phyloP scores from a whole-genome alignment of 2,888 invertebrate genomes.

The Schrankia costaestrigalis region DNA sequence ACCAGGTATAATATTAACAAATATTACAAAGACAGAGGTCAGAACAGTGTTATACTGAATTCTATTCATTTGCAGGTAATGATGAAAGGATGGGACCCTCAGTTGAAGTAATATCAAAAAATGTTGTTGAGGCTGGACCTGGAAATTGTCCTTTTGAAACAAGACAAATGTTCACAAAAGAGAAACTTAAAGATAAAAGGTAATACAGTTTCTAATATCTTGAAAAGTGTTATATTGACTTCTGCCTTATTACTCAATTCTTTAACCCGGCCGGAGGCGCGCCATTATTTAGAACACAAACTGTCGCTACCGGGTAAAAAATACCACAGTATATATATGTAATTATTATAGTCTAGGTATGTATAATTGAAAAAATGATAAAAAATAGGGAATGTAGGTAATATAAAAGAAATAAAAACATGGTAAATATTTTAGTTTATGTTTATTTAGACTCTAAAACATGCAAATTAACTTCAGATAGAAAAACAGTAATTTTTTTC shows the following conservation, averaged over 20 bases:
- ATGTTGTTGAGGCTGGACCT: conserved; percentile 86
- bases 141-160: conserved; percentile 90
- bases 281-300: too few relatives aligned
- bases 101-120: conserved; percentile 81
- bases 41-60: background rate
- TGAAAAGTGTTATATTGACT: background rate
- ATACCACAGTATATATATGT: too few relatives aligned
- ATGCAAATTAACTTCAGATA: too few relatives aligned
- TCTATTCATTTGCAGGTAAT: conserved; percentile 63
- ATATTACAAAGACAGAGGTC: conserved; percentile 5
- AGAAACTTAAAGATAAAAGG: conserved; percentile 79
- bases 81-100: conserved; percentile 78
- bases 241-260: too few relatives aligned
- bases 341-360: too few relatives aligned
- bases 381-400: too few relatives aligned
- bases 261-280: background rate
- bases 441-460: too few relatives aligned
- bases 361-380: too few relatives aligned
- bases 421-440: too few relatives aligned
- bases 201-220: conserved; percentile 34
- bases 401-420: too few relatives aligned
- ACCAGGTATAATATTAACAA: conserved; percentile 57
- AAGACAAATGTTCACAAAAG: conserved; percentile 86
- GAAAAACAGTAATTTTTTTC: too few relatives aligned
- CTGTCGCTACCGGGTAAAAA: too few relatives aligned